A percentile compares a stretch with the other conserved stretches of the same genome.
phyloP scores from a whole-genome alignment of 2,888 invertebrate genomes.

The Eilema caniola region DNA sequence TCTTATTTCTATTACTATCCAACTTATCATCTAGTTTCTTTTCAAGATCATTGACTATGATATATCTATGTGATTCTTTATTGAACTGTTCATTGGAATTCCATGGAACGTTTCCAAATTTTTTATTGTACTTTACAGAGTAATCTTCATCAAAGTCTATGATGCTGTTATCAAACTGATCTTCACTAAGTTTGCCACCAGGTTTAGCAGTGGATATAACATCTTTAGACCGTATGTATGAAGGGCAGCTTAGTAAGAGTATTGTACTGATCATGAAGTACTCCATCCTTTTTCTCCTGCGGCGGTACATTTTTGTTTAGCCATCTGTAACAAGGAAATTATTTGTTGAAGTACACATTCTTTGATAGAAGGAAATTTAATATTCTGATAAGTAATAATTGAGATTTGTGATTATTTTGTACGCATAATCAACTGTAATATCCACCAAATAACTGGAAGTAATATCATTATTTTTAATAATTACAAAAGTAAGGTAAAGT shows the following conservation, averaged over 20 bases:
- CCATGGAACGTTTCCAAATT: conserved; percentile 71
- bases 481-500: neutral
- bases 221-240: conserved; percentile 59
- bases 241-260: conserved; percentile 59
- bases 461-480: neutral
- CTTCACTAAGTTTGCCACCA: conserved; percentile 53
- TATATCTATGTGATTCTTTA: conserved; percentile 76
- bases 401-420: neutral
- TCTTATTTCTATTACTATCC: conserved; percentile 40
- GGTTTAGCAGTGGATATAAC: conserved; percentile 58
- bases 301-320: conserved; percentile 68
- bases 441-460: no score
- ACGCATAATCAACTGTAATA: no score
- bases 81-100: conserved; percentile 61
- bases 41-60: conserved; percentile 61
- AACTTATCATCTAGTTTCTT: conserved; percentile 38
- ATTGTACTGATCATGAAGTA: conserved; percentile 66
- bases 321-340: conserved; percentile 74
- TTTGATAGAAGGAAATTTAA: neutral
- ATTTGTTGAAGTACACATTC: neutral
- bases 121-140: conserved; percentile 71
- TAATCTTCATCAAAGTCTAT: conserved; percentile 80
- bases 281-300: conserved; percentile 76
- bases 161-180: conserved; percentile 74
- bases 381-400: neutral